Base-by-base conservation (phyloP, 1,140 invertebrate species). In the Eueides isabella region DNA sequence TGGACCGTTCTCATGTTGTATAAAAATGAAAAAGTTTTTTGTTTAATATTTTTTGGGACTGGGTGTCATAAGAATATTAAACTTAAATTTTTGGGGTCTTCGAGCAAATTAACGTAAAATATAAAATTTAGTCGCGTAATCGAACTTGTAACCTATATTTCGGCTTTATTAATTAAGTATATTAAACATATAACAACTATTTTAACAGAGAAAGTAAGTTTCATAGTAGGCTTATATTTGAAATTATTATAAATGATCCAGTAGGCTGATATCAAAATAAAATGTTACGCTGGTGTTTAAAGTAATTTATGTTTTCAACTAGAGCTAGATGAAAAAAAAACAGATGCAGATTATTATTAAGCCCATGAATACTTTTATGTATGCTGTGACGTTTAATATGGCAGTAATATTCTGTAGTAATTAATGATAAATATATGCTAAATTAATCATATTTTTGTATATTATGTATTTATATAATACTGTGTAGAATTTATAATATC, bases 291-390 rank as follows among this genome's bases (percentile, higher is more conserved):
- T 19, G 48, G 48, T 55, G 48, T 55, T 55, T 55, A 55, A 55
- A 55, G 23, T 55, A 55, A 55, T 55, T n/a, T 55, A 55, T 55
- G 23, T 55, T 48, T 26, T 23, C 48, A 26, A 55, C 11, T 26
- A 55, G 23, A 55, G 48, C 48, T 55, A 55, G 11, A 19, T 55
- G 48, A 55, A 55, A 55, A n/a, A 26, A 55, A 55, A 12, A 55
- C 5, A 55, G 9, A 3, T 55, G 48, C 48, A 55, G 11, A 19
- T 38, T 38, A 11, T 55, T 55, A 55, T 55, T n/a, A 11, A 6
- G 26, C 0, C 19, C 23, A 11, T 1, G 11, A 48, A 6, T 48
- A 26, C 12, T 26, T 55, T 55, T 55, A 23, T 55, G 11, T 23
- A 19, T 23, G 19, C 19, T 9, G 2, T 9, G 48, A 55, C n/a